Evolutionary conservation across 2,888 invertebrate species (phyloP), one percentile per base, ranked within the genome.

Genomic region (Cecidostiba fungosa): DNA sequence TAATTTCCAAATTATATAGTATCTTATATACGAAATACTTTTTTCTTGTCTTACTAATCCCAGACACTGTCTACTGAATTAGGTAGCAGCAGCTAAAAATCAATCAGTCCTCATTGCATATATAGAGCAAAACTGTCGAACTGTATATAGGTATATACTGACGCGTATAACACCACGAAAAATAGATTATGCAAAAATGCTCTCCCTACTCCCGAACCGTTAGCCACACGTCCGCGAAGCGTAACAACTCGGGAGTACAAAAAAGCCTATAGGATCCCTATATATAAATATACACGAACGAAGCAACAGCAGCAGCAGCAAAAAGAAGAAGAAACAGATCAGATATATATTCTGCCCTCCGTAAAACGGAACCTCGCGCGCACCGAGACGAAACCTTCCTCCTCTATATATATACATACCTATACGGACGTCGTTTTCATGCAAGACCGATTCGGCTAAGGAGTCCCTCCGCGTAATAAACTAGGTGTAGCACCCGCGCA

Each of bases 391-490:
- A 77, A 73, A 70, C 79, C 84, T 78, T 82, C 82, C 76, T 84
- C 62, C 76, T 84, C 62, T 29, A 73, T n/a, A 29, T 16, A 36
- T 66, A 10, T 19, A 10, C 26, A 14, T 23, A n/a, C 23, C 14
- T 19, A 59, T 59, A 77, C 84, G 86, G 86, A 86, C 87, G 85
- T 87, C 87, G 87, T 87, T 87, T 87, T 87, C 87, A 87, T 50
- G 87, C 85, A 77, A 85, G 85, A 87, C 72, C 50, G 83, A 78
- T 5, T 26, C 59, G 47, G 54, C 66, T 84, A 82, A 86, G 76
- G 76, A 85, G 86, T 23, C 3, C n/a, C 43, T 26, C 50, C 62
- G 50, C 72, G 73, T 77, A 85, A 85, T 78, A 81, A 85, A 85
- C 85, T 85, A 82, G 85, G 85, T 43, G 85, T 54, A 72, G 81